These are phyloP conservation scores for Kuschelorhynchus macadamiae DNA, from an alignment of 2,888 invertebrate genomes.

Conservation along the genomic window DNA sequence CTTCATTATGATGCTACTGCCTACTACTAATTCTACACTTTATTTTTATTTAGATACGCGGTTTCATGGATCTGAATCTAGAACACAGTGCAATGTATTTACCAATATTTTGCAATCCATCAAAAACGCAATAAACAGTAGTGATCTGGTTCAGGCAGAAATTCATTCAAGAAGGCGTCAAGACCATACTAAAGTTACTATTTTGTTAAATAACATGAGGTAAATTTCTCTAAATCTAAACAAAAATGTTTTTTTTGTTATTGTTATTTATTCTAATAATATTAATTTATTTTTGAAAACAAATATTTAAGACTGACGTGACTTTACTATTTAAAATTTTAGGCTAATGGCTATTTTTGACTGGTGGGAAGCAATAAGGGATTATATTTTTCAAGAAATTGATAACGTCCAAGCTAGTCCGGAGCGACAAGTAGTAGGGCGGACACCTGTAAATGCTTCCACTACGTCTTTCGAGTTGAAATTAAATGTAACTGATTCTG, in stretches of 20 bases:
- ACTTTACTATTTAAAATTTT: too few relatives aligned
- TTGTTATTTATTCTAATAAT: too few relatives aligned
- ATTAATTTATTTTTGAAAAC: too few relatives aligned
- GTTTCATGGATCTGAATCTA: constrained; percentile 70
- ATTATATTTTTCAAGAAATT: constrained; percentile 77
- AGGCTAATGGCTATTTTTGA: constrained; percentile 90
- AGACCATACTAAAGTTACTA: constrained; percentile 84
- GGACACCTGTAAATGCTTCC: constrained; percentile 53
- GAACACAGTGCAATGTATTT: constrained; percentile 88
- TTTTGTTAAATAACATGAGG: constrained; percentile 94
- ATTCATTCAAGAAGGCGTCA: constrained; percentile 73
- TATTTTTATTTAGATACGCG: constrained; percentile 85
- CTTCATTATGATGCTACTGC: too few relatives aligned
- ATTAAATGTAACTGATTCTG: constrained; percentile 95
- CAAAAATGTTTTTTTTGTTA: too few relatives aligned
- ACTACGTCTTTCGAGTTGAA: constrained; percentile 82
- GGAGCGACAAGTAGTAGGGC: constrained; percentile 51
- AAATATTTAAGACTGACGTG: too few relatives aligned
- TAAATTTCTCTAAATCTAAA: too few relatives aligned
- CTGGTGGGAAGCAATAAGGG: constrained; percentile 90
- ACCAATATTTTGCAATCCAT: constrained; percentile 87
- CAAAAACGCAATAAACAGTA: constrained; percentile 55
- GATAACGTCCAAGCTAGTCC: constrained; percentile 59
- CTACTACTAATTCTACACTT: too few relatives aligned
- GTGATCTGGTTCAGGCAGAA: constrained; percentile 65